Percentiles rank a stretch among this genome's conserved stretches.
Evolutionary conservation across 1,140 invertebrate genomes (phyloP).

Genomic region (Zophobas atratus): DNA sequence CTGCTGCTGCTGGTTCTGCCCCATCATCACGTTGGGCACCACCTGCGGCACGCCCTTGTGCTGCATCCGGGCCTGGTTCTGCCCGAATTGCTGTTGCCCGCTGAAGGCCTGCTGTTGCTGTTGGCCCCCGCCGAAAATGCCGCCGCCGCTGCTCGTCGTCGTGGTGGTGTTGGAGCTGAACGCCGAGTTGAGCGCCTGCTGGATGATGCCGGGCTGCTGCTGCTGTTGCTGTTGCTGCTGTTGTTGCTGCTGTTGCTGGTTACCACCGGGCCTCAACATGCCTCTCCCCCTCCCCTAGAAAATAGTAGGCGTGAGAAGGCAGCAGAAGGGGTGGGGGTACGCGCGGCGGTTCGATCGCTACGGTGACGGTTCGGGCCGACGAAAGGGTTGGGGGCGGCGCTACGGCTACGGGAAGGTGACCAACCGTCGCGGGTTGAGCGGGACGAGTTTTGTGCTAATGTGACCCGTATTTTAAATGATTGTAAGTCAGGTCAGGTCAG

Average conservation of each 20-base stretch:
- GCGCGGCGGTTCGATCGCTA: background rate
- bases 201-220: conserved; percentile 47
- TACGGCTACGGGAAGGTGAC: no score
- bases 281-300: conserved; percentile 67
- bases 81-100: conserved; percentile 51
- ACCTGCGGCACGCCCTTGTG: conserved; percentile 74
- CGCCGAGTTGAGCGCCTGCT: conserved; percentile 39
- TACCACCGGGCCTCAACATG: conserved; percentile 68
- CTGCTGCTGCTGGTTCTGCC: conserved; percentile 64
- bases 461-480: no score
- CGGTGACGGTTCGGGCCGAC: no score
- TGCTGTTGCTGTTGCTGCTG: conserved; percentile 55
- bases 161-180: conserved; percentile 26
- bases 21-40: conserved; percentile 71
- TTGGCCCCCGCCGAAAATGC: conserved; percentile 61
- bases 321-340: background rate
- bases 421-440: no score
- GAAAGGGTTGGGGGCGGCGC: no score
- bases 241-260: conserved; percentile 55
- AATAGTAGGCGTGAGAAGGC: conserved; percentile 4
- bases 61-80: conserved; percentile 59
- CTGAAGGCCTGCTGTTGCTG: conserved; percentile 57
- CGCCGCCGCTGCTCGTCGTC: conserved; percentile 52
- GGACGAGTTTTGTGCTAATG: no score
- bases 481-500: no score